Percentiles rank a stretch among this genome's conserved stretches.
Evolutionary conservation across 2,888 invertebrate species (phyloP).

Genomic region (Drosophila nigricruria): DNA sequence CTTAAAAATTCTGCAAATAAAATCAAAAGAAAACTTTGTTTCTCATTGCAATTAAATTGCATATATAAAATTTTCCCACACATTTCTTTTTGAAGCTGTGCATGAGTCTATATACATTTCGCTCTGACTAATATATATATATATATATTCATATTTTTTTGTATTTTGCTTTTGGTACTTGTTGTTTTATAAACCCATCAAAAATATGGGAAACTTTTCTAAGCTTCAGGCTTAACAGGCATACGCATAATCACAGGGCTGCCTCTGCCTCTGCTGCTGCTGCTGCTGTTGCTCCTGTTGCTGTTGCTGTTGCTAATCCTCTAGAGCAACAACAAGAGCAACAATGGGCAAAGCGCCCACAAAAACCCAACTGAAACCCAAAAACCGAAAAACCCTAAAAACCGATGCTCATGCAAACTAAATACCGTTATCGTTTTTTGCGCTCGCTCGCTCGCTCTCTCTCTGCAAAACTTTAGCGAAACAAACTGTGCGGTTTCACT

Average conservation of each 20-base stretch:
- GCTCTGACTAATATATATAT: background rate
- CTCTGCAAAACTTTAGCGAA: slow-evolving; percentile 59
- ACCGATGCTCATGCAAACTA: slow-evolving; percentile 77
- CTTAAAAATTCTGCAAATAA: background rate
- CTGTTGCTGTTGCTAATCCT: slow-evolving; percentile 44
- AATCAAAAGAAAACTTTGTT: background rate
- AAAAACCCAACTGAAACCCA: slow-evolving; percentile 53
- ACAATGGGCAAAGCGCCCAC: slow-evolving; percentile 49
- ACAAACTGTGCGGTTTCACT: slow-evolving; percentile 81
- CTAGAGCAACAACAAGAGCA: slow-evolving; percentile 24
- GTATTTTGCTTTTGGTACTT: slow-evolving; percentile 9
- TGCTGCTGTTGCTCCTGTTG: background rate
- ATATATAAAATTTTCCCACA: background rate
- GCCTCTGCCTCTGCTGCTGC: slow-evolving; percentile 8
- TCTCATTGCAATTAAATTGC: slow-evolving; percentile 3
- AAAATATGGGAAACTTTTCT: slow-evolving; percentile 59
- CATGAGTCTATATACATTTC: slow-evolving; percentile 17
- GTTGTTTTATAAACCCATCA: slow-evolving; percentile 44
- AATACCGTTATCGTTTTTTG: slow-evolving; percentile 76
- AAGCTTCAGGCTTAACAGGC: slow-evolving; percentile 62
- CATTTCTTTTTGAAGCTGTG: background rate
- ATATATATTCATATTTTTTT: background rate
- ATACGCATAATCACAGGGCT: slow-evolving; percentile 58
- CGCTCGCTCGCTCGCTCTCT: background rate
- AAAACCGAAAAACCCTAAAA: slow-evolving; percentile 59